phyloP scores from a whole-genome alignment of 2,888 invertebrate genomes.

The Rhingia campestris region DNA sequence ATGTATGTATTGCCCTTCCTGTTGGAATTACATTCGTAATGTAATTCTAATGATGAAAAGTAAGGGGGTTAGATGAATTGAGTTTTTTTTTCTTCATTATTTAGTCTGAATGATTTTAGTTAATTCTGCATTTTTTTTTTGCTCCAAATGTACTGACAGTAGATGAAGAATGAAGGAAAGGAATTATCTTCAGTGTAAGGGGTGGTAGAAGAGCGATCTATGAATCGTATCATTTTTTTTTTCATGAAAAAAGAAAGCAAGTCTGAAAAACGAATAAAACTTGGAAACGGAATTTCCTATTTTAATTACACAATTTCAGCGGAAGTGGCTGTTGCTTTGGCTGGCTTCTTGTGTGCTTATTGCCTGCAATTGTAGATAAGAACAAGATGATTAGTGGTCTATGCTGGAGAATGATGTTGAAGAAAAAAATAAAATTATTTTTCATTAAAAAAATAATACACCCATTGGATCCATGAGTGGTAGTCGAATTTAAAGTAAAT shows the following conservation, averaged over 20 bases:
- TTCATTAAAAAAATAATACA: slow-evolving; percentile 3
- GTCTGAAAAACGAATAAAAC: slow-evolving; percentile 25
- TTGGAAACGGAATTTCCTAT: slow-evolving; percentile 57
- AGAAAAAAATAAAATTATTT: slow-evolving; percentile 18
- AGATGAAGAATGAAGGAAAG: background rate
- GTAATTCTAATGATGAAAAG: slow-evolving; percentile 52
- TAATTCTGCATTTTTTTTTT: slow-evolving; percentile 52
- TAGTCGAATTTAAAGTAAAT: no score
- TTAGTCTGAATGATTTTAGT: slow-evolving; percentile 38
- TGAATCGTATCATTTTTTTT: slow-evolving; percentile 15
- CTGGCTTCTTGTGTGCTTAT: slow-evolving; percentile 14
- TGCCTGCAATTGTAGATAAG: slow-evolving; percentile 63
- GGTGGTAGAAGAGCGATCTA: slow-evolving; percentile 47
- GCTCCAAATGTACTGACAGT: background rate
- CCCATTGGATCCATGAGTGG: background rate
- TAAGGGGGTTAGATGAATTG: slow-evolving; percentile 17
- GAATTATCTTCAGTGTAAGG: slow-evolving; percentile 35
- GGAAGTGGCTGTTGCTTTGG: slow-evolving; percentile 60
- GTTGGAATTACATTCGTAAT: slow-evolving; percentile 32
- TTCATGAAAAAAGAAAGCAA: slow-evolving; percentile 10
- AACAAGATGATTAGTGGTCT: slow-evolving; percentile 33
- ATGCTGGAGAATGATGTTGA: slow-evolving; percentile 20
- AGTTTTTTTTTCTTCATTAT: slow-evolving; percentile 29
- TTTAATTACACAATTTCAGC: slow-evolving; percentile 65
- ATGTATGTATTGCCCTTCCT: background rate